Evolutionary conservation across 2,113 vertebrate genomes (phyloP).

Genomic region (Pimephales promelas): DNA sequence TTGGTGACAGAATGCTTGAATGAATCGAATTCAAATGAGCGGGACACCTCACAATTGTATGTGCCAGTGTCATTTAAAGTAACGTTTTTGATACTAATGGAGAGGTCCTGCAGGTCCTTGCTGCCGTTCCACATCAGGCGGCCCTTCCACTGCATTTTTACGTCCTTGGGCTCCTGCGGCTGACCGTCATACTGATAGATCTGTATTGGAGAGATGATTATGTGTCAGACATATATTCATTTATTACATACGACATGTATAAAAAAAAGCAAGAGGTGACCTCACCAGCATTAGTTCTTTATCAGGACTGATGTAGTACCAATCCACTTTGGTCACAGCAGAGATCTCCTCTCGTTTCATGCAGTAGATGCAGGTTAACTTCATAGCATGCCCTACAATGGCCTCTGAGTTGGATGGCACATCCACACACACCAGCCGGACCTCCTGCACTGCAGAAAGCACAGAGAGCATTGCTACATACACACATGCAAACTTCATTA

Average conservation of each 20-base stretch:
- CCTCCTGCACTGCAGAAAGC: conserved; percentile 73
- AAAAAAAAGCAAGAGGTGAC: background rate
- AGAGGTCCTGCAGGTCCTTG: conserved; percentile 92
- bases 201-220: conserved; percentile 63
- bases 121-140: conserved; percentile 90
- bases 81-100: conserved; percentile 85
- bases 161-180: conserved; percentile 43
- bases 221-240: background rate
- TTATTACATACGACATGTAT: background rate
- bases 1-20: conserved; percentile 75
- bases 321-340: conserved; percentile 83
- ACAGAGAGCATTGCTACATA: conserved; percentile 15
- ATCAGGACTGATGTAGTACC: conserved; percentile 80
- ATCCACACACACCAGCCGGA: conserved; percentile 89
- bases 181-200: conserved; percentile 79
- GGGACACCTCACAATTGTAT: conserved; percentile 84
- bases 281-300: conserved; percentile 79
- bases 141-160: conserved; percentile 77
- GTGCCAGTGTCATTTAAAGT: conserved; percentile 83
- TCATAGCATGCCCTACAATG: conserved; percentile 84
- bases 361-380: conserved; percentile 91
- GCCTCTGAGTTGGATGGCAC: conserved; percentile 87
- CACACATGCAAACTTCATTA: background rate
- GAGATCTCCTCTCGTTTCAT: conserved; percentile 92
- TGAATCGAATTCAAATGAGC: conserved; percentile 84